Base-by-base conservation (phyloP, 2,888 invertebrate species). In the Apodemia hepburni region DNA sequence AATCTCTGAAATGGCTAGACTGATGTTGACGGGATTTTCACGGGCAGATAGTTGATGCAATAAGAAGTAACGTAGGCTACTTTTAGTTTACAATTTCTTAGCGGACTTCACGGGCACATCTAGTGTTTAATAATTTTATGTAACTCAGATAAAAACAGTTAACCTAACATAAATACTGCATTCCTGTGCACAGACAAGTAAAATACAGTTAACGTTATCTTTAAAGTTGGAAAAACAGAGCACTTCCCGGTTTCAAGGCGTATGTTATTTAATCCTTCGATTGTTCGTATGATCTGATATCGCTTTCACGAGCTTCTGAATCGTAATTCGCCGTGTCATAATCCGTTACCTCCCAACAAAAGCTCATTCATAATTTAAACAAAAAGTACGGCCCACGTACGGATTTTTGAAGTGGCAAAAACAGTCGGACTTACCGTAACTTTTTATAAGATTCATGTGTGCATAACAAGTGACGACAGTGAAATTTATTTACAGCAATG, bases 221-320 rank as follows among this genome's bases (percentile, higher is more conserved):
- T 42, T 12, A 42, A 15, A 45, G 45, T n/a, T 45, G 45, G 45
- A 45, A 45, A 45, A 45, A 45, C 45, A 45, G 45, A 45, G 45
- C 15, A 45, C 45, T 45, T 45, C n/a, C 45, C 45, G 45, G 45
- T 45, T n/a, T 7, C 45, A 45, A 45, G 22, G 51, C 22, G 51
- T 12, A 51, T 22, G 54, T 15, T 15, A 54, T 54, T 54, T 22
- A 15, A 54, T 54, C 54, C 54, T 54, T 54, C 54, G 27, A 54
- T 54, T 54, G 54, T 54, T 54, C 45, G 45, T 45, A 45, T 7
- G 45, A 45, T 45, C 45, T 54, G 54, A 54, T 54, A 54, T 54
- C 54, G 15, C 54, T 27, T 15, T 54, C 54, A 54, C 22, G 15
- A 22, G 22, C 27, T 54, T 29, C 51, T 22, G 51, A 12, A 51